Base-by-base conservation (phyloP, 2,888 invertebrate species). In the Xylocampa areola region DNA sequence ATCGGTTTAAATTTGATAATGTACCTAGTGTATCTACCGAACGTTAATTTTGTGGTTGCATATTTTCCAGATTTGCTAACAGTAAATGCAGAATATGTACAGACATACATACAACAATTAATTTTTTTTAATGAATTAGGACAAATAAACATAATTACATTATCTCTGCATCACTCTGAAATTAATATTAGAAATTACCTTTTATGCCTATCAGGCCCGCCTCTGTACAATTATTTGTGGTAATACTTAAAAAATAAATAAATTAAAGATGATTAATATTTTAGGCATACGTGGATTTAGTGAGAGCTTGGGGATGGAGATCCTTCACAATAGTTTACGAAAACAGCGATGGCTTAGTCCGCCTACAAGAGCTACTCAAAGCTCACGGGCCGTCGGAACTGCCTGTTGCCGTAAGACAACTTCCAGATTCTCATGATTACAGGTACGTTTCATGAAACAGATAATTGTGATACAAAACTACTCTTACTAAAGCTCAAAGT, bases 281-380 rank as follows among this genome's bases (percentile, higher is more conserved):
- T 66, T 89, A 98, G 97, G 98, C 98, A 16, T 98, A 98, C 88
- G 97, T 98, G 67, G 98, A 98, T 90, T 94, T 98, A 66, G 97
- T 99, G 32, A 96, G 96, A 83, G 96, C 96, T 1, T 97, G 98
- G 96, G 97, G 97, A 59, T 99, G 99, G 99, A 97, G 97, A 87
- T 97, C 97, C n/a, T 98, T 98, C 86, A 98, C 98, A 19, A 98
- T 99, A 77, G 97, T 99, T 75, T 99, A 99, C 89, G 98, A 99
- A 91, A 98, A 97, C 90, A 98, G 98, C 88, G 98, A 99, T 85
- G 98, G 98, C 1, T 91, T 98, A 77, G 97, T 98, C 44, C 95
- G 98, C 35, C 94, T 98, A 16, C 98, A 98, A 87, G 98, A 98
- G 85, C 94, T 98, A 59, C 95, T 98, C 43, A 98, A 98, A 90